phyloP scores from a whole-genome alignment of 2,888 invertebrate species.

The Drosophila diplacantha region DNA sequence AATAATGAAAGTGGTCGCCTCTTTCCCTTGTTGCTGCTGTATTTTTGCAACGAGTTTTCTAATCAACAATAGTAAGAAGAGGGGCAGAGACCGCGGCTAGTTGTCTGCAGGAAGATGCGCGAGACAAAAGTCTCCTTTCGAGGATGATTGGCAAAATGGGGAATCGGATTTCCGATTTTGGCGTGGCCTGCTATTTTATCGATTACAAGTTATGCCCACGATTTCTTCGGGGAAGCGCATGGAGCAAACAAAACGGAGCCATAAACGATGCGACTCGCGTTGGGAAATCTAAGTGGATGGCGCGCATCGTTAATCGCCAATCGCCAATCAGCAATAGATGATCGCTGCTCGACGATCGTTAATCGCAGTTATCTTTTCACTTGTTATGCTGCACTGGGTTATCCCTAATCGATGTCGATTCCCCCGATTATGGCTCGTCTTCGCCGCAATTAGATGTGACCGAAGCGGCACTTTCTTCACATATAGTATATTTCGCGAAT shows the following conservation, averaged over 20 bases:
- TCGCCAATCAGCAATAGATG: slow-evolving; percentile 2
- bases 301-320: slow-evolving; percentile 10
- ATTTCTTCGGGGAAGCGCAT: slow-evolving; percentile 28
- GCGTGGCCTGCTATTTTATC: slow-evolving; percentile 21
- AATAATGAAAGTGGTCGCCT: slow-evolving; percentile 61
- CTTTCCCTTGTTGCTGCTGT: neutral
- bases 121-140: neutral
- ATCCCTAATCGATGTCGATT: slow-evolving; percentile 30
- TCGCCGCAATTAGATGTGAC: slow-evolving; percentile 37
- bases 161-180: slow-evolving; percentile 7
- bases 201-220: slow-evolving; percentile 40
- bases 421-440: neutral
- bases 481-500: slow-evolving; percentile 2
- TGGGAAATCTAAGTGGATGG: slow-evolving; percentile 27
- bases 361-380: slow-evolving; percentile 26
- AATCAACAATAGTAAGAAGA: slow-evolving; percentile 23
- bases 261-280: slow-evolving; percentile 2
- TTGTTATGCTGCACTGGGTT: slow-evolving; percentile 25
- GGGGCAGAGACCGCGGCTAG: neutral
- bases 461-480: slow-evolving; percentile 47
- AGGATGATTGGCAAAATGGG: slow-evolving; percentile 7
- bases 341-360: neutral
- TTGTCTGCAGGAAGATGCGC: slow-evolving; percentile 8
- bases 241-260: slow-evolving; percentile 7
- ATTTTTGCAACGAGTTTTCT: slow-evolving; percentile 52